Evolutionary conservation across 2,888 invertebrate species (phyloP), one percentile per base, ranked within the genome.

Genomic region (Chalcis sispes): DNA sequence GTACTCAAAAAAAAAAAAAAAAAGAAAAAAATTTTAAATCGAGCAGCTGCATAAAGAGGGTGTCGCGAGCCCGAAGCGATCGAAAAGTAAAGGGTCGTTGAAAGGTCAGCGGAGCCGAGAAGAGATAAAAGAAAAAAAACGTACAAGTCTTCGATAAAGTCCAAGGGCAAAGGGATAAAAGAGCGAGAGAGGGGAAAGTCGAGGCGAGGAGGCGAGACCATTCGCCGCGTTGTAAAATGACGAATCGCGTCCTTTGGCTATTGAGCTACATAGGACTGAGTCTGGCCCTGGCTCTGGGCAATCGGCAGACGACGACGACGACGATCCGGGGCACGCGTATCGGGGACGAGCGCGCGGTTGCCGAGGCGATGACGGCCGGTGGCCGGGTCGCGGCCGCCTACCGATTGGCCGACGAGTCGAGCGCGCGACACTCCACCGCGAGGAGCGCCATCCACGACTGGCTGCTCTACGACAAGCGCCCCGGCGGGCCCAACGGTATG

Each of bases 181-280:
- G 40, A 27, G 40, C 36, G 13, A 40, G 25, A 23, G 67, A 40
- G 29, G 7, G 36, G 25, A 59, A 36, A 25, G 18, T 36, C 4
- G n/a, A 20, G 56, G 23, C 48, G 40, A 13, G 64, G 20, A 20
- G 52, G n/a, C 20, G 27, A 7, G 25, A n/a, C 46, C 42, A 42
- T 71, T 69, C 48, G 72, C 65, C 59, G 32, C n/a, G n/a, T 15
- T 23, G 42, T 10, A 23, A 13, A 46, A 88, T 88, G 88, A 85
- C 87, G 80, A 86, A 84, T 79, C 84, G 85, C 83, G 83, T 86
- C 80, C 82, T 87, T 78, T 87, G 87, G 86, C 81, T 88, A 36
- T 83, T 87, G 72, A 85, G 87, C 73, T 88, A 86, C 81, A 83
- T 87, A 64, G 86, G 87, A 79, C 83, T 87, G 36, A 87, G 88